Evolutionary conservation across 2,888 invertebrate genomes (phyloP).

Genomic region (Rhyacophila evoluta): DNA sequence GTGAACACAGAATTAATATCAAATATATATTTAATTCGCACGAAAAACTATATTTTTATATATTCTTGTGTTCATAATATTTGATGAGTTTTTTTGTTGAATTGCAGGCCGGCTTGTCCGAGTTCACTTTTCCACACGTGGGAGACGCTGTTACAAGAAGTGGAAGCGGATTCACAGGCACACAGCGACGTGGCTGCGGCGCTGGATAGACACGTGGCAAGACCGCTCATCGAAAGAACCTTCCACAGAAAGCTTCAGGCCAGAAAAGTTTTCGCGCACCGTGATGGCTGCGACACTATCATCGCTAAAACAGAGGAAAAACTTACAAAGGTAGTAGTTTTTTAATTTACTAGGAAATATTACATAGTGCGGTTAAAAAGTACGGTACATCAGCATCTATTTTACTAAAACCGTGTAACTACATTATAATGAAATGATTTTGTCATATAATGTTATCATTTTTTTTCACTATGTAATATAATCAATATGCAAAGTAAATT

Average conservation of each 20-base stretch:
- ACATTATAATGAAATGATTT: too few relatives aligned
- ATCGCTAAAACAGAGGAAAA: conserved; percentile 87
- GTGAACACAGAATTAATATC: too few relatives aligned
- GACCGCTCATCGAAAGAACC: conserved; percentile 87
- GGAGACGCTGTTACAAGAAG: conserved; percentile 91
- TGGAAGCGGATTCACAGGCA: conserved; percentile 89
- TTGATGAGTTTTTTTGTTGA: too few relatives aligned
- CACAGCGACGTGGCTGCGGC: conserved; percentile 87
- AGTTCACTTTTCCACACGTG: conserved; percentile 86
- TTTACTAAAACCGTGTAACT: too few relatives aligned
- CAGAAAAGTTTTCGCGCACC: conserved; percentile 89
- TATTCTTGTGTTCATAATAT: neutral
- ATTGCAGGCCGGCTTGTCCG: conserved; percentile 49
- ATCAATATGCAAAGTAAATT: too few relatives aligned
- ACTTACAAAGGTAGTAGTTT: conserved; percentile 78
- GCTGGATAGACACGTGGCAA: conserved; percentile 81
- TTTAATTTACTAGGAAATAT: too few relatives aligned
- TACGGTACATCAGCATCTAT: too few relatives aligned
- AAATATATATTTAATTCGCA: too few relatives aligned
- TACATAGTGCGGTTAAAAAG: too few relatives aligned
- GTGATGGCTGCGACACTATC: conserved; percentile 90
- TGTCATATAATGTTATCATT: too few relatives aligned
- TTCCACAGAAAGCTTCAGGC: conserved; percentile 93
- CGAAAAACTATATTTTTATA: too few relatives aligned
- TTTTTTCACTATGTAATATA: too few relatives aligned